phyloP scores from a whole-genome alignment of 2,797 vertebrate species.

The Xerus rutilus region DNA sequence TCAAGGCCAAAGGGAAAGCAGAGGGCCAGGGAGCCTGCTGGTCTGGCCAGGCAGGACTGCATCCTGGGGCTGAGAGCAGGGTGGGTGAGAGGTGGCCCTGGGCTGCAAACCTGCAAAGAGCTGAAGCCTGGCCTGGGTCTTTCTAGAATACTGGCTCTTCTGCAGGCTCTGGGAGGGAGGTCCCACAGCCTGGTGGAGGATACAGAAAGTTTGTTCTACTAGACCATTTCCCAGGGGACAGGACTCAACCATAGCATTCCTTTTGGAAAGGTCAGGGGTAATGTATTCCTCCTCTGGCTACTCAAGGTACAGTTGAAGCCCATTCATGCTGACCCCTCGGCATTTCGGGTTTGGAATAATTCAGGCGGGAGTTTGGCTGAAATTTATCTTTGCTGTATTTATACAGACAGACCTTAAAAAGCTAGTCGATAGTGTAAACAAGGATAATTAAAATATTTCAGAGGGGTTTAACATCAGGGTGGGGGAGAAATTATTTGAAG shows the following conservation, averaged over 20 bases:
- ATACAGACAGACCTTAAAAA: conserved; percentile 78
- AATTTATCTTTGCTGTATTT: conserved; percentile 81
- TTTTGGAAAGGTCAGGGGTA: conserved; percentile 73
- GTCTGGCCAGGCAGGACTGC: neutral
- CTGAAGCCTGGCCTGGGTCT: neutral
- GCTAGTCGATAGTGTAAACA: conserved; percentile 70
- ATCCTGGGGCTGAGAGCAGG: neutral
- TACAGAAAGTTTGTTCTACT: neutral
- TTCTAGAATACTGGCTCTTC: accelerated
- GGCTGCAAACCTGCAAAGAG: too few relatives aligned
- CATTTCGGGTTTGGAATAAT: conserved; percentile 58
- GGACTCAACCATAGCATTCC: neutral
- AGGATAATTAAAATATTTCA: conserved; percentile 77
- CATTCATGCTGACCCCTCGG: neutral
- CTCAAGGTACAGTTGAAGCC: conserved; percentile 28
- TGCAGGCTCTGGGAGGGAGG: neutral
- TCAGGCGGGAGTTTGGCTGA: conserved; percentile 62
- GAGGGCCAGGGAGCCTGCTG: neutral
- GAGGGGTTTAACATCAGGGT: neutral
- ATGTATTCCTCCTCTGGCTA: conserved; percentile 52
- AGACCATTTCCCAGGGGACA: neutral
- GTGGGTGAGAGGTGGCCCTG: neutral
- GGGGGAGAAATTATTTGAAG: neutral
- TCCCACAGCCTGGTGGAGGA: neutral
- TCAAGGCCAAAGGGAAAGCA: neutral